phyloP scores from a whole-genome alignment of 2,888 invertebrate genomes.

The Trachelus stipa region DNA sequence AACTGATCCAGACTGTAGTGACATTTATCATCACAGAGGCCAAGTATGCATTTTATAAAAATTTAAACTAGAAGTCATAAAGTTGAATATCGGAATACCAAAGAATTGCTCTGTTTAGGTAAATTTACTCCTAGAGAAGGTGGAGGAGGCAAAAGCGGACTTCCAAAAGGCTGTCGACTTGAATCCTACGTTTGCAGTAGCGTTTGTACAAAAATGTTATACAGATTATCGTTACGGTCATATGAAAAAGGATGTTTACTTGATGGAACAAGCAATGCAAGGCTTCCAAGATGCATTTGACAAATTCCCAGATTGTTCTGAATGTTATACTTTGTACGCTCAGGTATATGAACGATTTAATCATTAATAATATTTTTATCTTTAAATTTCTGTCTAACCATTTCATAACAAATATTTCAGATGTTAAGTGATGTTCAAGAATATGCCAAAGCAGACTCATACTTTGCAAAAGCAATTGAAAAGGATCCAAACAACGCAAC shows the following conservation, averaged over 20 bases:
- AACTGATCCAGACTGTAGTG: constrained; percentile 83
- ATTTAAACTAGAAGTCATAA: background rate
- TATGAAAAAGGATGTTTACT: constrained; percentile 71
- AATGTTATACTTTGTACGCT: constrained; percentile 89
- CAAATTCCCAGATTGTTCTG: constrained; percentile 85
- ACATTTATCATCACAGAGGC: constrained; percentile 93
- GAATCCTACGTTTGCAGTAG: constrained; percentile 87
- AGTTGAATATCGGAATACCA: background rate
- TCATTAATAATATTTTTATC: background rate
- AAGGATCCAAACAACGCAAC: constrained; percentile 88
- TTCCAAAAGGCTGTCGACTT: constrained; percentile 85
- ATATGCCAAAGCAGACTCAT: constrained; percentile 84
- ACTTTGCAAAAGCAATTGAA: constrained; percentile 84
- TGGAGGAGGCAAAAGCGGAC: constrained; percentile 84
- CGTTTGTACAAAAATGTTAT: constrained; percentile 91
- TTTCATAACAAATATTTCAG: constrained; percentile 54
- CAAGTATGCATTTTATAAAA: constrained; percentile 65
- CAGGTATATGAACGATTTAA: constrained; percentile 71
- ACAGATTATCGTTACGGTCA: constrained; percentile 83
- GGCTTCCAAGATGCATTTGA: constrained; percentile 82
- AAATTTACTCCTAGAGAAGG: constrained; percentile 82
- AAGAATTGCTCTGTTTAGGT: constrained; percentile 70
- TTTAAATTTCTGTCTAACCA: background rate
- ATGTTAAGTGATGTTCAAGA: constrained; percentile 86
- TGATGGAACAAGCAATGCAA: constrained; percentile 75